phyloP scores from a whole-genome alignment of 1,140 invertebrate genomes.

The Asbolus verrucosus region DNA sequence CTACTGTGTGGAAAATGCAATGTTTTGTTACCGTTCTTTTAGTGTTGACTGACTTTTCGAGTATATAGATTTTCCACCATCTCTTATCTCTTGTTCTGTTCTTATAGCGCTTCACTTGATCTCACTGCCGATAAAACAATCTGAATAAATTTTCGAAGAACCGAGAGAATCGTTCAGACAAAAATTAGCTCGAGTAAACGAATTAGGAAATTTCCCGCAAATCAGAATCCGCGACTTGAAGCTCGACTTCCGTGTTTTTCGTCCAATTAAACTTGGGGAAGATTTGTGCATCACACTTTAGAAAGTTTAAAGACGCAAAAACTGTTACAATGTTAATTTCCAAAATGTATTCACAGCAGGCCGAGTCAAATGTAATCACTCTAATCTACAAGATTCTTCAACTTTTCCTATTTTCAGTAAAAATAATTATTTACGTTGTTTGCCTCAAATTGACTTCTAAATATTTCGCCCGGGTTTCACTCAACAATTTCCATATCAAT shows the following conservation, averaged over 20 bases:
- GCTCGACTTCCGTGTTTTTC: too few relatives aligned
- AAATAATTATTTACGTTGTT: slow-evolving; percentile 18
- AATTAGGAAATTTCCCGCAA: slow-evolving; percentile 1
- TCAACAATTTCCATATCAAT: slow-evolving; percentile 32
- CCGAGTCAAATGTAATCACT: background rate
- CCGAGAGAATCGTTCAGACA: slow-evolving; percentile 4
- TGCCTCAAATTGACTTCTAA: slow-evolving; percentile 21
- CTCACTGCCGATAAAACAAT: background rate
- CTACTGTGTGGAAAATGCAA: too few relatives aligned
- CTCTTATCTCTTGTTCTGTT: too few relatives aligned
- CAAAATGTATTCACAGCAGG: slow-evolving; percentile 7
- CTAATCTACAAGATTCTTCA: background rate
- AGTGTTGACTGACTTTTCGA: too few relatives aligned
- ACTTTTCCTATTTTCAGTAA: slow-evolving; percentile 1
- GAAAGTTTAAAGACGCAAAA: background rate
- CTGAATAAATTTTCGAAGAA: background rate
- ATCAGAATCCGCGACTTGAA: slow-evolving; percentile 13
- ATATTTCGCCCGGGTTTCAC: background rate
- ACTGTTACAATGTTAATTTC: background rate
- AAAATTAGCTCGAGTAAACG: slow-evolving; percentile 15
- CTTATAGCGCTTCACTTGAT: too few relatives aligned
- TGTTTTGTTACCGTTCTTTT: too few relatives aligned
- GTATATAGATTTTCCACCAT: too few relatives aligned
- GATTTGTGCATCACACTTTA: too few relatives aligned
- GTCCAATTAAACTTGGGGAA: background rate